phyloP scores from a whole-genome alignment of 1,140 invertebrate species.

The Triops cancriformis region DNA sequence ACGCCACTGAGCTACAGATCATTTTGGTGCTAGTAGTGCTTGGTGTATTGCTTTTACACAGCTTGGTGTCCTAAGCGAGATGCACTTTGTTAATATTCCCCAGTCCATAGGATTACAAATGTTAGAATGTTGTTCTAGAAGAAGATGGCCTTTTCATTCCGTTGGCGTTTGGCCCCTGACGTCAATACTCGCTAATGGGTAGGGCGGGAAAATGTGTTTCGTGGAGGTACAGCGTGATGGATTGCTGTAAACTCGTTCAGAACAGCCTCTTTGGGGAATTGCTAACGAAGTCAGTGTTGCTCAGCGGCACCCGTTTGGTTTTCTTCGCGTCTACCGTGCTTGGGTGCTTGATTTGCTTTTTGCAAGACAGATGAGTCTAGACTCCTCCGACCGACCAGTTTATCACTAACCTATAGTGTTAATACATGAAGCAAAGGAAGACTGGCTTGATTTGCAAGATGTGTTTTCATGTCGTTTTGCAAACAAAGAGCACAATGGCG shows the following conservation, averaged over 20 bases:
- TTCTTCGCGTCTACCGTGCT: not conserved
- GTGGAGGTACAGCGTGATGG: not conserved
- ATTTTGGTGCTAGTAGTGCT: not conserved
- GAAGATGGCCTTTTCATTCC: not conserved
- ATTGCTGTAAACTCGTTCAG: not conserved
- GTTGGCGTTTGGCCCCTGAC: not conserved
- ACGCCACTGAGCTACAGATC: not conserved
- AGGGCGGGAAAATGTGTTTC: not conserved
- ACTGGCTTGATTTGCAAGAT: not conserved
- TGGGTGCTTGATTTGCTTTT: not conserved
- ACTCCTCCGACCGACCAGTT: not conserved
- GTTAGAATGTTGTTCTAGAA: not conserved
- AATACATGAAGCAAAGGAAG: not conserved
- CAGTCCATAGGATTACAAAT: not conserved
- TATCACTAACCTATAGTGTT: not conserved
- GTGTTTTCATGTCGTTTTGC: not conserved
- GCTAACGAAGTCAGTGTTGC: not conserved
- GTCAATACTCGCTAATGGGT: not conserved
- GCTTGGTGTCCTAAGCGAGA: not conserved
- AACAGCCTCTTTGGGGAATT: not conserved
- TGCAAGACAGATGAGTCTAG: constrained; percentile 10
- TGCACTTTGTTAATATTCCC: not conserved
- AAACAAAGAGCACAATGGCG: not conserved
- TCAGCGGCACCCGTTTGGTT: not conserved
- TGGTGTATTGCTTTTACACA: not conserved